Percentiles rank a stretch among this genome's conserved stretches.
Evolutionary conservation across 2,797 vertebrate genomes (phyloP).

Genomic region (Hipposideros larvatus): DNA sequence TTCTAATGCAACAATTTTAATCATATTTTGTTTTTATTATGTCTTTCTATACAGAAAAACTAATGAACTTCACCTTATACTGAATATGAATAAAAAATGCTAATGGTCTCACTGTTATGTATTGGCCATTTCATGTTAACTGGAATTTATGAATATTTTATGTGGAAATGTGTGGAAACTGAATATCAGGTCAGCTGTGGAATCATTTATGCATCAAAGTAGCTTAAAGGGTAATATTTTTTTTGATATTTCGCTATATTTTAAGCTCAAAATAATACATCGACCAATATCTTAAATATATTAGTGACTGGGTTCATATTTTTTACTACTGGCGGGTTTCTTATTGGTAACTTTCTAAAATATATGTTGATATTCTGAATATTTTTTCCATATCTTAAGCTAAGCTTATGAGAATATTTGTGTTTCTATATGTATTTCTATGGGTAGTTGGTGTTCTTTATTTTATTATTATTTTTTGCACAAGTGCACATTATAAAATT

Average conservation of each 20-base stretch:
- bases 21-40: slow-evolving; percentile 21
- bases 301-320: not conserved
- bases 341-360: slow-evolving; percentile 32
- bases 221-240: slow-evolving; percentile 6
- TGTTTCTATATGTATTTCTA: not conserved
- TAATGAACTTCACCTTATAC: slow-evolving; percentile 26
- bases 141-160: slow-evolving; percentile 52
- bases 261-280: not conserved
- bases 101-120: slow-evolving; percentile 21
- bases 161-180: slow-evolving; percentile 11
- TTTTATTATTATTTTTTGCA: not conserved
- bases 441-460: not conserved
- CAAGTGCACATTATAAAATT: not conserved
- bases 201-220: not conserved
- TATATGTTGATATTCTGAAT: not conserved
- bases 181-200: not conserved
- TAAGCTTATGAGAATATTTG: not conserved
- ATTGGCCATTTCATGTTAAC: slow-evolving; percentile 28
- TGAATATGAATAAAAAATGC: slow-evolving; percentile 51
- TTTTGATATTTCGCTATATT: not conserved
- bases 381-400: slow-evolving; percentile 28
- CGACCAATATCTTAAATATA: not conserved
- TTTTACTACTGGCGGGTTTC: slow-evolving; percentile 19
- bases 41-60: slow-evolving; percentile 20
- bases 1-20: not conserved